phyloP scores from a whole-genome alignment of 1,140 invertebrate species.

The Linepithema humile region DNA sequence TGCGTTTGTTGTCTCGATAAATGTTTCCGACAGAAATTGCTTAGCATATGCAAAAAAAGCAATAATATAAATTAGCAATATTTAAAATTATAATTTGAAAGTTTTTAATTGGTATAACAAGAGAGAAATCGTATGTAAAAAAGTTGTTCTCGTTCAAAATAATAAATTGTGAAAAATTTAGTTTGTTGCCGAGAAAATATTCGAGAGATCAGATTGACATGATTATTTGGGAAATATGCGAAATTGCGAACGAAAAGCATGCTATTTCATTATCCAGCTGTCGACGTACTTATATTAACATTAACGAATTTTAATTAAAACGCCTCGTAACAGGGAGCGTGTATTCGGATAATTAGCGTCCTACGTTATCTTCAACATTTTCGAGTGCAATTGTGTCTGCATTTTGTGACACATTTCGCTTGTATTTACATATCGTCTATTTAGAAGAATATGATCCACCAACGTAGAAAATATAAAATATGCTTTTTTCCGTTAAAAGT shows the following conservation, averaged over 20 bases:
- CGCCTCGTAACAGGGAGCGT: constrained; percentile 24
- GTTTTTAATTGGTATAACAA: neutral
- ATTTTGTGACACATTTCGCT: neutral
- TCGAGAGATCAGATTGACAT: neutral
- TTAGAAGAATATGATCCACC: too few species aligned
- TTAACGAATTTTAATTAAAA: constrained; percentile 58
- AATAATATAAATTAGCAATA: neutral
- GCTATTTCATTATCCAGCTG: constrained; percentile 37
- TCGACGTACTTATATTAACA: constrained; percentile 42
- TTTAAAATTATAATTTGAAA: neutral
- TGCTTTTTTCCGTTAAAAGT: too few species aligned
- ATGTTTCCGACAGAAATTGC: constrained; percentile 18
- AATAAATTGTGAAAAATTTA: constrained; percentile 6
- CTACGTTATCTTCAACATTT: constrained; percentile 28
- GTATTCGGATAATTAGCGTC: constrained; percentile 39
- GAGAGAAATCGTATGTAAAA: neutral
- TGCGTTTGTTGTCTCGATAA: constrained; percentile 43
- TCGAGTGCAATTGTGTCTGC: neutral
- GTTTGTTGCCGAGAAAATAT: neutral
- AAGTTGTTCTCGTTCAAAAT: neutral
- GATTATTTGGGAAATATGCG: constrained; percentile 29
- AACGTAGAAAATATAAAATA: too few species aligned
- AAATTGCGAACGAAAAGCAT: constrained; percentile 29
- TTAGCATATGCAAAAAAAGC: neutral
- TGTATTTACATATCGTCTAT: neutral